These are phyloP conservation scores for Dipodomys ordii DNA, from an alignment of 2,113 vertebrate species.

Conservation along the genomic window DNA sequence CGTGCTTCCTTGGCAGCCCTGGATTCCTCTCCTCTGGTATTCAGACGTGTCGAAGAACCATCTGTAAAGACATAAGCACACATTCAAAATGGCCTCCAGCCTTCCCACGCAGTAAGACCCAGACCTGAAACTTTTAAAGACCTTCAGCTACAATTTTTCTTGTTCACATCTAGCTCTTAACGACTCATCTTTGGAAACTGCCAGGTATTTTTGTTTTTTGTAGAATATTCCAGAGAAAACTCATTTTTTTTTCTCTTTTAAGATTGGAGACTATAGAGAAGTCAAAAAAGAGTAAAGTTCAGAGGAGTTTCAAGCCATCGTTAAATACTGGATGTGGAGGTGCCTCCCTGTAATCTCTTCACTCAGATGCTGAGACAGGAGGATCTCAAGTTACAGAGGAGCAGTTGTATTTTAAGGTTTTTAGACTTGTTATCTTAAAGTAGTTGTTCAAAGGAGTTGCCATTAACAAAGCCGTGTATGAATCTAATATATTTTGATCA, in stretches of 20 bases:
- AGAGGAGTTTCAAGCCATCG: not conserved
- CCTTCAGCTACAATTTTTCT: not conserved
- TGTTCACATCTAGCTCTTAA: not conserved
- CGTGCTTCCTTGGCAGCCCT: too few relatives aligned
- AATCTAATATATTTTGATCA: too few relatives aligned
- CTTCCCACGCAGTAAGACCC: not conserved
- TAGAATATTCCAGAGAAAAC: not conserved
- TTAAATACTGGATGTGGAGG: not conserved
- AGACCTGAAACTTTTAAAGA: not conserved
- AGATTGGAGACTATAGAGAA: not conserved
- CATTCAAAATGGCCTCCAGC: not conserved
- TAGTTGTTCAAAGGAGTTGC: too few relatives aligned
- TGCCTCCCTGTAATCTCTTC: not conserved
- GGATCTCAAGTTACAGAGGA: not conserved
- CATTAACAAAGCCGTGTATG: too few relatives aligned
- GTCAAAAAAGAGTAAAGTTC: not conserved
- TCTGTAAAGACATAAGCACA: not conserved
- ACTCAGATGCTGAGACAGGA: not conserved
- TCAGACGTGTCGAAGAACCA: not conserved
- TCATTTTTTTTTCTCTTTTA: not conserved
- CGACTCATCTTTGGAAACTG: not conserved
- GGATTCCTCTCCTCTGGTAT: not conserved
- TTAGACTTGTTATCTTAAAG: too few relatives aligned
- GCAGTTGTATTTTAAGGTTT: not conserved
- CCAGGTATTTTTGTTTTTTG: not conserved